Conservation (phyloP, 2,888 invertebrate species). For the Itoplectis maculator region DNA sequence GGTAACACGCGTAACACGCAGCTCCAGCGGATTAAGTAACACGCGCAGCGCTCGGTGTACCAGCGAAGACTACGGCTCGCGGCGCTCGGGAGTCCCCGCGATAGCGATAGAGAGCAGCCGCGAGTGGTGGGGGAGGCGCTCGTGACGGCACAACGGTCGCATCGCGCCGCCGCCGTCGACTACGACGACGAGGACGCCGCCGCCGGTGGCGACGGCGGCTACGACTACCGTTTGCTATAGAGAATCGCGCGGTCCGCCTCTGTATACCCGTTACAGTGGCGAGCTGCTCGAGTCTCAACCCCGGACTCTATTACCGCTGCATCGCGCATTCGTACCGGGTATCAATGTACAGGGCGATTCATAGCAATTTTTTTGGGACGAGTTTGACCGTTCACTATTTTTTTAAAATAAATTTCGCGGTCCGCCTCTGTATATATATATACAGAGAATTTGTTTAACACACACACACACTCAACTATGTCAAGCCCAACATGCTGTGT, state of each 20-base stretch:
- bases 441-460: no score
- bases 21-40: slow-evolving; percentile 69
- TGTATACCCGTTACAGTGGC: background rate
- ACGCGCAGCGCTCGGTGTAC: slow-evolving; percentile 78
- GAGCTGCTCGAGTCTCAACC: slow-evolving; percentile 2
- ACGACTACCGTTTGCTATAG: slow-evolving; percentile 3
- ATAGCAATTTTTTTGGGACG: no score
- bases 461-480: no score
- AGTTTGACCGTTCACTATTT: no score
- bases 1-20: slow-evolving; percentile 61
- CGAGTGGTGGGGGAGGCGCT: background rate
- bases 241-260: background rate
- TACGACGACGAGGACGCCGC: no score
- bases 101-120: slow-evolving; percentile 54
- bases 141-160: slow-evolving; percentile 36
- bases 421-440: no score
- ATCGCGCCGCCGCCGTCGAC: slow-evolving; percentile 40
- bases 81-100: slow-evolving; percentile 45
- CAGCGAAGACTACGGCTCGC: slow-evolving; percentile 79
- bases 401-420: no score
- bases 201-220: slow-evolving; percentile 10
- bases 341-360: no score
- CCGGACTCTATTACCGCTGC: background rate
- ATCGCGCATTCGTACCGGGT: no score
- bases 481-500: no score